A percentile compares a stretch with the other conserved stretches of the same genome.
phyloP scores from a whole-genome alignment of 2,888 invertebrate species.

The Cataglyphis livida region DNA sequence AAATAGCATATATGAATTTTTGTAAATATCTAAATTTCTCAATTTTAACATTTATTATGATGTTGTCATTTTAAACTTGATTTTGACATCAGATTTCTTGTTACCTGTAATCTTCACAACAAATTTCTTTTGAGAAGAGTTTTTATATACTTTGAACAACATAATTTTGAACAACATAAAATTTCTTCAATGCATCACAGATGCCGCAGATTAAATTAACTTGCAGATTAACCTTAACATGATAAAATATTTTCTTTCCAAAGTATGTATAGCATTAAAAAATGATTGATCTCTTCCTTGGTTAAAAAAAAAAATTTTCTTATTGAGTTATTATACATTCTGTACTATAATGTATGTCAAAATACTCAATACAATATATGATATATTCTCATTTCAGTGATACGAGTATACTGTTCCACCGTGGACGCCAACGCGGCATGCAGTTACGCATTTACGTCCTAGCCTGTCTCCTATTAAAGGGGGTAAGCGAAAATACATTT shows the following conservation, averaged over 20 bases:
- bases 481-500: constrained; percentile 84
- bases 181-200: not conserved
- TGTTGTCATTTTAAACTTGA: not conserved
- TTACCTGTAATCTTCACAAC: not conserved
- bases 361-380: not conserved
- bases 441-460: constrained; percentile 85
- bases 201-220: no score
- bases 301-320: not conserved
- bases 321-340: not conserved
- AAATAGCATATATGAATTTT: not conserved
- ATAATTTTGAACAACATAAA: not conserved
- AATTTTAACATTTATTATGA: not conserved
- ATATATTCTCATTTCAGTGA: constrained; percentile 54
- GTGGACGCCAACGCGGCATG: constrained; percentile 85
- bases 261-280: no score
- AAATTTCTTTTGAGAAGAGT: not conserved
- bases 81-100: not conserved
- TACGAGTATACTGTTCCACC: constrained; percentile 77
- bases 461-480: constrained; percentile 86
- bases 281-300: no score
- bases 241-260: no score
- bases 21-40: not conserved
- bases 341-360: not conserved
- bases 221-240: no score
- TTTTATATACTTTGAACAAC: not conserved